Base-by-base conservation (phyloP, 2,888 invertebrate species). In the Blera fallax region DNA sequence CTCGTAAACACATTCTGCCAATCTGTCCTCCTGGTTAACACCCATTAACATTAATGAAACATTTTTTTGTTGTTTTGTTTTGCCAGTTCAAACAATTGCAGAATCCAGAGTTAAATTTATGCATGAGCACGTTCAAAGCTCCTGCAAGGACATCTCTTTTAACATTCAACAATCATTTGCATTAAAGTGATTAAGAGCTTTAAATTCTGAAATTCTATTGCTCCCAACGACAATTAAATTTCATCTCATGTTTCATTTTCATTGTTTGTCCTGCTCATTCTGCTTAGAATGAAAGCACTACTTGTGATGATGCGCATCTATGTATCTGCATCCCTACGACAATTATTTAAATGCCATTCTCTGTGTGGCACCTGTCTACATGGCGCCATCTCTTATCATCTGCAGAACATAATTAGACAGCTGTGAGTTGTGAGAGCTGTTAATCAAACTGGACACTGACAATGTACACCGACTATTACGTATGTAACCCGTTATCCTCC, bases 331-430 rank as follows among this genome's bases (percentile, higher is more conserved):
- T 16, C 11, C 8, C 24, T 21, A 27, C 27, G 32, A 48, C 58
- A 48, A 58, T 73, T 65, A 72, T 45, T 73, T 67, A 54, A 62
- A 60, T 69, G 16, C 21, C 18, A 64, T 43, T 32, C 21, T 62
- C 27, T 14, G 18, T 74, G 34, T 56, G 37, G 48, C 54, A 79
- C 72, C 78, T 79, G 78, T 64, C 64, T 29, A 16, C 72, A 64
- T 52, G 60, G 67, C 50, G 43, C 60, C 60, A 65, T 52, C 65
- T 60, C 60, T 67, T 65, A 45, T 81, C 67, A 81, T 70, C 18
- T 40, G 29, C 8, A 10, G 34, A 67, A 43, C 45, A 54, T 79
- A 73, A 69, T 84, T 69, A 84, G 73, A 84, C 67, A 84, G 60
- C 16, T 67, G 72, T 78, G 48, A 58, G 40, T 60, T 64, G 56